These are phyloP conservation scores for Metopia argyrocephala DNA, from an alignment of 2,888 invertebrate genomes.

Conservation along the genomic window DNA sequence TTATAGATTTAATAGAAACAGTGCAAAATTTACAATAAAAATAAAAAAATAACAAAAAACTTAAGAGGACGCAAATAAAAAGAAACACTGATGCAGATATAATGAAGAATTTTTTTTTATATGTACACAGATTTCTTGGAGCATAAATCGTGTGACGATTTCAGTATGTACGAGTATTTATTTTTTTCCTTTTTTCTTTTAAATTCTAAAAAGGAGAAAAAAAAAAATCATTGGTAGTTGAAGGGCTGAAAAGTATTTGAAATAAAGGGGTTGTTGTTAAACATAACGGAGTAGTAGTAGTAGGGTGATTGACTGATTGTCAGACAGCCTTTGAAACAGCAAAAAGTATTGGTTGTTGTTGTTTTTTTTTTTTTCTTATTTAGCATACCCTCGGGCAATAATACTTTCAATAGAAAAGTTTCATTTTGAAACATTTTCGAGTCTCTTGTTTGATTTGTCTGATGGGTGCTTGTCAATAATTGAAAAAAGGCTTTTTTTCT, in stretches of 20 bases:
- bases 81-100: conserved; percentile 27
- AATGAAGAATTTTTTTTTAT: not conserved
- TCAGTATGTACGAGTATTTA: not conserved
- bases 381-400: conserved; percentile 46
- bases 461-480: conserved; percentile 56
- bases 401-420: conserved; percentile 29
- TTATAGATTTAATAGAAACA: conserved; percentile 8
- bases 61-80: conserved; percentile 21
- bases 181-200: not conserved
- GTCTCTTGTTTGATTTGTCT: not conserved
- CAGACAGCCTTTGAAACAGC: not conserved
- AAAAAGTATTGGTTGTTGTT: not conserved
- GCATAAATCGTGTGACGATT: not conserved
- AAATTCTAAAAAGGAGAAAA: not conserved
- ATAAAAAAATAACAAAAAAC: conserved; percentile 4
- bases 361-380: too few relatives aligned
- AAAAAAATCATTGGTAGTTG: not conserved
- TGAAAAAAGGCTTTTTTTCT: conserved; percentile 21
- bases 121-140: too few relatives aligned
- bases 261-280: conserved; percentile 29
- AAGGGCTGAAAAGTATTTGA: conserved; percentile 25
- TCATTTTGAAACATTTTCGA: conserved; percentile 3
- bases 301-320: not conserved
- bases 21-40: conserved; percentile 9
- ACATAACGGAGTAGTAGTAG: conserved; percentile 2